Evolutionary conservation across 2,113 vertebrate species (phyloP).

Genomic region (Sialia sialis): DNA sequence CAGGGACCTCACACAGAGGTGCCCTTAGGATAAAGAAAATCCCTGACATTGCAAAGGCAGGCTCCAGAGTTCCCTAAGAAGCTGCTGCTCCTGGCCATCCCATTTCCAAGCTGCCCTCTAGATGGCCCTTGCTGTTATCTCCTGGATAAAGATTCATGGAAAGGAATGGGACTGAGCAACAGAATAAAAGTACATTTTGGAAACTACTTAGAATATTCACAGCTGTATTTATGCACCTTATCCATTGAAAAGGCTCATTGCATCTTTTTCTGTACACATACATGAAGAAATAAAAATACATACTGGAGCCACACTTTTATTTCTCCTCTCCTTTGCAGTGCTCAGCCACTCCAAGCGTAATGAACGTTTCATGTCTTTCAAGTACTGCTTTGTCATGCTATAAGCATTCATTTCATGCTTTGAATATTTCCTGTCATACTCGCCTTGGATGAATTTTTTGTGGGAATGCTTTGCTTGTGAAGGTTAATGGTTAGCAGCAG

Average conservation of each 20-base stretch:
- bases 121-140: conserved; percentile 38
- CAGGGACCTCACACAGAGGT: background rate
- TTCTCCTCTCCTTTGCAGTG: background rate
- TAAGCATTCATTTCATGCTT: conserved; percentile 22
- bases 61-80: background rate
- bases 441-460: background rate
- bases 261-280: background rate
- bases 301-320: background rate
- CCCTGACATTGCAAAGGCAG: background rate
- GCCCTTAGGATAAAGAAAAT: background rate
- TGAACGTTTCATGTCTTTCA: conserved; percentile 42
- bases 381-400: conserved; percentile 14
- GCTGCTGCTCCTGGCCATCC: background rate
- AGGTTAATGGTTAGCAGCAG: conserved; percentile 20
- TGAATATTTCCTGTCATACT: conserved; percentile 32
- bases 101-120: background rate
- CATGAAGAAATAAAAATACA: conserved; percentile 1
- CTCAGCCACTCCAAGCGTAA: background rate
- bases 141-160: background rate
- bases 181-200: background rate
- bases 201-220: background rate
- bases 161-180: background rate
- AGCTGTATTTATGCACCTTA: conserved; percentile 23
- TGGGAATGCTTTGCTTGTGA: background rate
- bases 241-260: background rate